A percentile compares a stretch with the other conserved stretches of the same genome.
These are phyloP conservation scores for Riparia riparia DNA, from an alignment of 2,113 vertebrate species.

Conservation along the genomic window DNA sequence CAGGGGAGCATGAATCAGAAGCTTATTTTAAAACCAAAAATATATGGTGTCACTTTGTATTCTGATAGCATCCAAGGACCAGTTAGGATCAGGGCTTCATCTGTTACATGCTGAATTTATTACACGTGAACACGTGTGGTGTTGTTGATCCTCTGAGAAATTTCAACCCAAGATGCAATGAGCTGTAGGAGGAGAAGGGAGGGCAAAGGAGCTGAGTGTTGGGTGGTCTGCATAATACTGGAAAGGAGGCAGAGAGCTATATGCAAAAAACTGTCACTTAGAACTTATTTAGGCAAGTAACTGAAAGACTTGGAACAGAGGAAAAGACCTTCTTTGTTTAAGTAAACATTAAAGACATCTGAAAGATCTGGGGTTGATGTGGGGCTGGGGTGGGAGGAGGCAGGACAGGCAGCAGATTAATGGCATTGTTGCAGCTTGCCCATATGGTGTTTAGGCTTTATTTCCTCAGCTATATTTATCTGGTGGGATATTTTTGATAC, in stretches of 20 bases:
- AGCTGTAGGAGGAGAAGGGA: slow-evolving; percentile 10
- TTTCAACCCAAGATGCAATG: not conserved
- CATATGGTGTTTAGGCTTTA: not conserved
- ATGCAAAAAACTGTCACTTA: slow-evolving; percentile 46
- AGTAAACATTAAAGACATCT: not conserved
- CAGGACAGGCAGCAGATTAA: slow-evolving; percentile 29
- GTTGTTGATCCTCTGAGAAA: slow-evolving; percentile 8
- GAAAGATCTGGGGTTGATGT: slow-evolving; percentile 31
- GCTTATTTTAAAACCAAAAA: slow-evolving; percentile 46
- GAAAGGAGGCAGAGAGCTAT: not conserved
- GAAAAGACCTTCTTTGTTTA: slow-evolving; percentile 42
- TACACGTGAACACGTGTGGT: not conserved
- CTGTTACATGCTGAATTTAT: not conserved
- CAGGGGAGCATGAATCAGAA: slow-evolving; percentile 18
- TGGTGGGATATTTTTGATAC: not conserved
- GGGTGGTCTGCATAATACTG: slow-evolving; percentile 33
- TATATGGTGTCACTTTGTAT: slow-evolving; percentile 1
- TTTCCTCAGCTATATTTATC: not conserved
- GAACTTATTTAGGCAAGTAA: slow-evolving; percentile 13
- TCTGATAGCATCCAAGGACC: not conserved
- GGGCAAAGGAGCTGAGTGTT: not conserved
- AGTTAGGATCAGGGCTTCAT: not conserved
- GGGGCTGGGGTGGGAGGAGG: slow-evolving; percentile 27
- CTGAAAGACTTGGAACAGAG: slow-evolving; percentile 51
- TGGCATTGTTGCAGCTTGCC: slow-evolving; percentile 44